Percentiles rank a stretch among this genome's conserved stretches.
phyloP scores from a whole-genome alignment of 2,888 invertebrate genomes.

The Rhaphigaster nebulosa region DNA sequence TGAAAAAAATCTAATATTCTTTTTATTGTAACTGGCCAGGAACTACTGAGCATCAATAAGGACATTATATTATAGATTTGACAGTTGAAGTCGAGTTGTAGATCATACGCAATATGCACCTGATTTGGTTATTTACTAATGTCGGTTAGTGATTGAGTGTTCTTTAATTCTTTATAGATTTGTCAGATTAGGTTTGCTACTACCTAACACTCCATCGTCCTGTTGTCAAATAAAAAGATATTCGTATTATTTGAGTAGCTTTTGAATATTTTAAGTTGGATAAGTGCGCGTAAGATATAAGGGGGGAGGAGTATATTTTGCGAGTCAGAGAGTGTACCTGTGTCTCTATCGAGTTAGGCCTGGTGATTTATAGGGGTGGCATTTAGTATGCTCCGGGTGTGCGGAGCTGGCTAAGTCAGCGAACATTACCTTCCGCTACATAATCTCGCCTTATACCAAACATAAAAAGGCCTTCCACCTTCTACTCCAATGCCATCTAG shows the following conservation, averaged over 20 bases:
- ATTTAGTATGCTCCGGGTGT: conserved; percentile 4
- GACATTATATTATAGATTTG: too few species aligned
- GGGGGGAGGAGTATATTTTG: neutral
- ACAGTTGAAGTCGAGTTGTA: too few species aligned
- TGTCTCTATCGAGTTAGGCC: conserved; percentile 1
- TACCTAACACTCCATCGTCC: neutral
- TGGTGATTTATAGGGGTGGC: conserved; percentile 1
- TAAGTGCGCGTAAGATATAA: neutral
- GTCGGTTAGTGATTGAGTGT: too few species aligned
- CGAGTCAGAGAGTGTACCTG: neutral
- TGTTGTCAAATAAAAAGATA: neutral
- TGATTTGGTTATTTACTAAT: too few species aligned
- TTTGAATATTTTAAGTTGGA: neutral
- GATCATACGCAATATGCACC: too few species aligned
- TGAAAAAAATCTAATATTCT: too few species aligned
- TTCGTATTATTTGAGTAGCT: neutral
- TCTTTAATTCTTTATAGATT: too few species aligned
- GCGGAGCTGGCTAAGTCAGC: conserved; percentile 3
- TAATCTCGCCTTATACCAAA: conserved; percentile 23
- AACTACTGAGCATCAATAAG: too few species aligned
- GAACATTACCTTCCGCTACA: neutral
- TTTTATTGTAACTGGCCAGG: too few species aligned
- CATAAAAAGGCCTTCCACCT: neutral
- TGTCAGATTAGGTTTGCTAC: too few species aligned
- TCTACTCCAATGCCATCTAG: neutral